Evolutionary conservation across 2,888 invertebrate genomes (phyloP).

Genomic region (Anagyrus pseudococci): DNA sequence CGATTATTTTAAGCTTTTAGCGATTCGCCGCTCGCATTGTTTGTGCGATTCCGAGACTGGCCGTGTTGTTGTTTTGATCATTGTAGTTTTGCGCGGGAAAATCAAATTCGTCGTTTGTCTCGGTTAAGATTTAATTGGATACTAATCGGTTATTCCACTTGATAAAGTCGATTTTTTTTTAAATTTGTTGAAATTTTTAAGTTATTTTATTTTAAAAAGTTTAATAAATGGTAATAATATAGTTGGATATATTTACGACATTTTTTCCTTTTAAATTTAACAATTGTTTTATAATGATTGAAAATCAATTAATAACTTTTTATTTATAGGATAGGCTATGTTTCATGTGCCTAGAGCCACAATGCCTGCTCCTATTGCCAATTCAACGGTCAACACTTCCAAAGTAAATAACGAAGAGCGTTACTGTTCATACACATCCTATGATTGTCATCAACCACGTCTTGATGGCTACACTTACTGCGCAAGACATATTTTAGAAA

Average conservation of each 20-base stretch:
- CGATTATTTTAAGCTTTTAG: background rate
- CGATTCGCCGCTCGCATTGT: no score
- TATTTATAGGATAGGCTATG: slow-evolving; percentile 48
- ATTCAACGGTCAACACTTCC: slow-evolving; percentile 32
- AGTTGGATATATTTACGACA: no score
- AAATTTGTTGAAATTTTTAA: no score
- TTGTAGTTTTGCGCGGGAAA: slow-evolving; percentile 25
- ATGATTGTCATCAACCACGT: slow-evolving; percentile 72
- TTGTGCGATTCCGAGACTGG: background rate
- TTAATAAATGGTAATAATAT: no score
- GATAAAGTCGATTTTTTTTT: no score
- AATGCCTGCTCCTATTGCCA: slow-evolving; percentile 43
- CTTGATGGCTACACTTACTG: slow-evolving; percentile 81
- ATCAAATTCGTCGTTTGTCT: slow-evolving; percentile 7
- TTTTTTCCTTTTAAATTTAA: background rate
- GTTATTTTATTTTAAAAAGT: no score
- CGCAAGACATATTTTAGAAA: slow-evolving; percentile 82
- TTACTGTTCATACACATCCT: slow-evolving; percentile 65
- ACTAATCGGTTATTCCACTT: no score
- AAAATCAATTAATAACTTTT: slow-evolving; percentile 1
- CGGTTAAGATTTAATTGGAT: no score
- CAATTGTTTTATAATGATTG: background rate
- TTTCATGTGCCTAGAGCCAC: slow-evolving; percentile 52
- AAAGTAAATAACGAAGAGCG: slow-evolving; percentile 43
- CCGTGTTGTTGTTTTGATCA: slow-evolving; percentile 20